phyloP scores from a whole-genome alignment of 2,888 invertebrate species.

The Epirrita christyi region DNA sequence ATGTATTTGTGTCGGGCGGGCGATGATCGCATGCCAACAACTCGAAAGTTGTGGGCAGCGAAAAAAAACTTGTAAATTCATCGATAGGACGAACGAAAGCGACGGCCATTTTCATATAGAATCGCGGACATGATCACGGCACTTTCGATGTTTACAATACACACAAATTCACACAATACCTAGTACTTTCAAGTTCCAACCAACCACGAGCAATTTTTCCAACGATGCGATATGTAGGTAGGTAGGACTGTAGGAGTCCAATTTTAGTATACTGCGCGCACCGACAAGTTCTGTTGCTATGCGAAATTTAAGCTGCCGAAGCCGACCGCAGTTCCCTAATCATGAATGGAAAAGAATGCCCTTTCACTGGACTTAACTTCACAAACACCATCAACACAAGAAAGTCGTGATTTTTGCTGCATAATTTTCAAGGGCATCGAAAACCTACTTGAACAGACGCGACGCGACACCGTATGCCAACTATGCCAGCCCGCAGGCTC shows the following conservation, averaged over 20 bases:
- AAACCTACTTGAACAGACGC: constrained; percentile 46
- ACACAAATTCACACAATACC: background rate
- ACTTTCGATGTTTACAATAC: constrained; percentile 54
- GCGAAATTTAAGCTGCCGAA: constrained; percentile 50
- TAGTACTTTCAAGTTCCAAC: too few relatives aligned
- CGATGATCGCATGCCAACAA: constrained; percentile 43
- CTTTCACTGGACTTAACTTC: constrained; percentile 48
- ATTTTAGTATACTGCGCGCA: constrained; percentile 68
- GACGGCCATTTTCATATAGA: constrained; percentile 57
- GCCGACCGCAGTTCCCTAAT: constrained; percentile 48
- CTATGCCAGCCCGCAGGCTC: constrained; percentile 39
- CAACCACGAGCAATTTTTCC: constrained; percentile 64
- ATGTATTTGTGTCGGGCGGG: constrained; percentile 44
- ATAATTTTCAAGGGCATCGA: constrained; percentile 84
- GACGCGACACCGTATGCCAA: constrained; percentile 36
- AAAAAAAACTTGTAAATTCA: constrained; percentile 40
- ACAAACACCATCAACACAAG: constrained; percentile 56
- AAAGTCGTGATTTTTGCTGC: constrained; percentile 78
- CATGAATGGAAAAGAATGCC: constrained; percentile 61
- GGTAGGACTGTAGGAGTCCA: constrained; percentile 65
- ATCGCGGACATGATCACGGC: constrained; percentile 47
- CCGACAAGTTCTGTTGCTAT: constrained; percentile 62
- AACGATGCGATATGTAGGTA: constrained; percentile 43
- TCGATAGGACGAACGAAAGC: constrained; percentile 33
- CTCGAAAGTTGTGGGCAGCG: constrained; percentile 45